phyloP scores from a whole-genome alignment of 2,888 invertebrate genomes.

The Caenorhabditis afra region DNA sequence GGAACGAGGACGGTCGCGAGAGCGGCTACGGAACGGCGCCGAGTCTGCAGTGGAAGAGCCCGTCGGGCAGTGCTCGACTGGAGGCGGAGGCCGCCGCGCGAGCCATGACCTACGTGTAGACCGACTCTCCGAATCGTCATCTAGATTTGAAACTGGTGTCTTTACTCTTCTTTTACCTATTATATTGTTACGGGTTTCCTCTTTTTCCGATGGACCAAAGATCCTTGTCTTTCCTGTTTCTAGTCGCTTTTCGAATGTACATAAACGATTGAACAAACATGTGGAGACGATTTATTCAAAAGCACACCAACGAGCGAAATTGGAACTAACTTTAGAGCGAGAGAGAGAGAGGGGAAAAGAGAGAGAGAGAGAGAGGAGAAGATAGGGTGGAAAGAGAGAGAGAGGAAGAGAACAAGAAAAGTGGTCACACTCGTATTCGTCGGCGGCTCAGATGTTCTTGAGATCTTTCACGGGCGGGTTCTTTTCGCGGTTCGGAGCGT shows the following conservation, averaged over 20 bases:
- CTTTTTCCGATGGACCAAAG: conserved; percentile 52
- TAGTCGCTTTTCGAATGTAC: conserved; percentile 24
- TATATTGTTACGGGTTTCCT: conserved; percentile 32
- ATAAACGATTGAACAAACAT: conserved; percentile 54
- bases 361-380: conserved; percentile 15
- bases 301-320: conserved; percentile 54
- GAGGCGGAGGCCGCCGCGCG: conserved; percentile 50
- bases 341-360: conserved; percentile 29
- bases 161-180: conserved; percentile 12
- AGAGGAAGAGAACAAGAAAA: conserved; percentile 7
- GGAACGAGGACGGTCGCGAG: conserved; percentile 64
- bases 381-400: neutral
- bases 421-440: conserved; percentile 53
- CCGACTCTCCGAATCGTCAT: neutral
- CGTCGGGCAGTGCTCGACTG: conserved; percentile 63
- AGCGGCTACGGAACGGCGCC: conserved; percentile 73
- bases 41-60: conserved; percentile 69
- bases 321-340: conserved; percentile 43
- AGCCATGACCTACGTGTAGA: conserved; percentile 69
- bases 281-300: conserved; percentile 58
- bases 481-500: neutral
- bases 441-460: conserved; percentile 43
- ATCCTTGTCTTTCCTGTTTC: conserved; percentile 46
- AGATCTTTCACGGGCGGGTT: conserved; percentile 41
- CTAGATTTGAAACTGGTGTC: conserved; percentile 16